Percentiles rank a stretch among this genome's conserved stretches.
phyloP scores from a whole-genome alignment of 1,140 invertebrate genomes.

The Triops cancriformis region DNA sequence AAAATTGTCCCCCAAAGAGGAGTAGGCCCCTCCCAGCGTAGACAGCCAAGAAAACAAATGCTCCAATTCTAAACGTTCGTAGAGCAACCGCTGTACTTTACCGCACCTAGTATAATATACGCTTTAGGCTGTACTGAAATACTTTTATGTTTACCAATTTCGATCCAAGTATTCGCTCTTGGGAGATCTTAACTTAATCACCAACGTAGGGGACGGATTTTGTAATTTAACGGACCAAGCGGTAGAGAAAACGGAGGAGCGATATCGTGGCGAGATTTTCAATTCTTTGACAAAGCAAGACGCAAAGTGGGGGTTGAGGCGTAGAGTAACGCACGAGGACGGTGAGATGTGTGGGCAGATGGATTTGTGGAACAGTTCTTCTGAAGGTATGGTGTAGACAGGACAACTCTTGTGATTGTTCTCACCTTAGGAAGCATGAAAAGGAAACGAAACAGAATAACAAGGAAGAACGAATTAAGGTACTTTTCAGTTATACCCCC shows the following conservation, averaged over 20 bases:
- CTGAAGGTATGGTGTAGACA: too few species aligned
- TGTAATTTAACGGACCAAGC: background rate
- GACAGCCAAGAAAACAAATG: slow-evolving; percentile 83
- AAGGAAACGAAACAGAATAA: too few species aligned
- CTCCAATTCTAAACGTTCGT: slow-evolving; percentile 37
- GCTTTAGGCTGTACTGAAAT: background rate
- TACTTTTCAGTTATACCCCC: too few species aligned
- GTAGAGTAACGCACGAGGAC: background rate
- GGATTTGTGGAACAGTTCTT: background rate
- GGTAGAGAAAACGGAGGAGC: background rate
- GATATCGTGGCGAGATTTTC: background rate
- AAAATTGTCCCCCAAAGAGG: slow-evolving; percentile 79
- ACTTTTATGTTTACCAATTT: background rate
- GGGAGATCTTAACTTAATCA: background rate
- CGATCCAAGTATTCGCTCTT: background rate
- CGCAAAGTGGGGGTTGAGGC: background rate
- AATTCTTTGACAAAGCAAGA: background rate
- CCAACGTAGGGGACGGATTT: background rate
- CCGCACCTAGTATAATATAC: background rate
- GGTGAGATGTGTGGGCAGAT: background rate
- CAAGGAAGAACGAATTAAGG: too few species aligned
- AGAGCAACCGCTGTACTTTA: slow-evolving; percentile 16
- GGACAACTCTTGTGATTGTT: too few species aligned
- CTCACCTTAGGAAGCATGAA: too few species aligned
- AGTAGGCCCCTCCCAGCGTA: slow-evolving; percentile 90